phyloP scores from a whole-genome alignment of 2,888 invertebrate species.

The Liopterus haemorrhoidalis region DNA sequence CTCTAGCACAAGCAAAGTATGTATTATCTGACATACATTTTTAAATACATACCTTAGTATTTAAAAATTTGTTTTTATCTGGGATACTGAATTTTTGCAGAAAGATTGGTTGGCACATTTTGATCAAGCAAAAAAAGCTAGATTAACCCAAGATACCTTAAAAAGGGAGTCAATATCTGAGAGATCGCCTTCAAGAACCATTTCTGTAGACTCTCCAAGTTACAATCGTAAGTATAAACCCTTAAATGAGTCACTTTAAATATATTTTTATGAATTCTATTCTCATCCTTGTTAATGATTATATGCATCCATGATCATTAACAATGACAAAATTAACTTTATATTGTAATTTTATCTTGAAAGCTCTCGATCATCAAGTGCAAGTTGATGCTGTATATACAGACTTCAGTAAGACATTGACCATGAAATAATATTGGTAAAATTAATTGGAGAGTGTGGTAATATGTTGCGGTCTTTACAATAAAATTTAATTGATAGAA shows the following conservation, averaged over 20 bases:
- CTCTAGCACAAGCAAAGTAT: constrained; percentile 55
- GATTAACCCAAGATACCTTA: constrained; percentile 58
- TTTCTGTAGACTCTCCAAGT: constrained; percentile 46
- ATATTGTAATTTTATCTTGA: too few relatives aligned
- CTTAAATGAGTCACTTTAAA: constrained; percentile 3
- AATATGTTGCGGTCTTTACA: too few relatives aligned
- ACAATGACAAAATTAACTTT: too few relatives aligned
- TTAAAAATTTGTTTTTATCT: constrained; percentile 3
- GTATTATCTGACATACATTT: constrained; percentile 8
- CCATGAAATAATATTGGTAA: too few relatives aligned
- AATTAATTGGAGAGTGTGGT: too few relatives aligned
- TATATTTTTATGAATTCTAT: constrained; percentile 10
- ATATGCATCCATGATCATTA: too few relatives aligned
- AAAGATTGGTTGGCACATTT: constrained; percentile 92
- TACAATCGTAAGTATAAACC: constrained; percentile 41
- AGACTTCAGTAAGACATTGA: too few relatives aligned
- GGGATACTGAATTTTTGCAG: constrained; percentile 45
- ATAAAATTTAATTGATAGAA: too few relatives aligned
- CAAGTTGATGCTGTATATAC: too few relatives aligned
- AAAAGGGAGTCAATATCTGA: constrained; percentile 43
- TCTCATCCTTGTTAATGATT: neutral
- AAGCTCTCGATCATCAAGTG: too few relatives aligned
- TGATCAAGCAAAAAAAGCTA: constrained; percentile 81
- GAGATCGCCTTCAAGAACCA: constrained; percentile 46
- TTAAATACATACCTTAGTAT: neutral